Evolutionary conservation across 2,113 vertebrate genomes (phyloP), one percentile per base, ranked within the genome.

Genomic region (Ginglymostoma cirratum): DNA sequence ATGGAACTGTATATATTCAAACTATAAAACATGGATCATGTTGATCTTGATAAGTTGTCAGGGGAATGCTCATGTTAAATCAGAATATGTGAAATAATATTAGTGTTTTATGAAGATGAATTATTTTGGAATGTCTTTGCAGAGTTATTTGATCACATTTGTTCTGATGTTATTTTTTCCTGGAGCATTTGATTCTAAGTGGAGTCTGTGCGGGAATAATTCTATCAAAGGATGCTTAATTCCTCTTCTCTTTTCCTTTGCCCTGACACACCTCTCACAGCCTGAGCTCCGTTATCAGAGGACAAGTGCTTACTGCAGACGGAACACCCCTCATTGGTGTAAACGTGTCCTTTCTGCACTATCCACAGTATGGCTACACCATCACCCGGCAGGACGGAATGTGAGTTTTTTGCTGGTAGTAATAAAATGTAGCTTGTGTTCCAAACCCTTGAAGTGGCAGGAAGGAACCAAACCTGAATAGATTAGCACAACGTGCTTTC

Each of bases 251-350:
- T 85, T 76, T 97, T 96, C 97, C 96, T 96, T 97, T 98, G 96
- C 96, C 55, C 34, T 52, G 61, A 15, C 6, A 1, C 3, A 34
- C 19, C 27, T 48, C 96, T 96, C 97, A 95, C 97, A 99, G 99
- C 97, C 98, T 99, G 97, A 98, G 98, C 76, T 99, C 99, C 0
- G 98, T 99, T 97, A 98, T 99, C 97, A 98, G 99, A 96, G 99
- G 99, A 97, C 99, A 99, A 96, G 99, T 99, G 92, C 98, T 99
- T 96, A 99, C 99, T 6, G 98, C 98, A 69, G 99, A 99, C 42
- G 99, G 98, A 96, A 99, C 99, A 0, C 99, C 99, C 0, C 98
- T 99, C 96, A 99, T 99, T 96, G 99, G 99, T 97, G 99, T 99
- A 96, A 99, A 99, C n/a, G 99, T 99, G 96, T 99, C 99, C 2